Conservation (phyloP, 2,888 invertebrate genomes). For the Agrochola macilenta region DNA sequence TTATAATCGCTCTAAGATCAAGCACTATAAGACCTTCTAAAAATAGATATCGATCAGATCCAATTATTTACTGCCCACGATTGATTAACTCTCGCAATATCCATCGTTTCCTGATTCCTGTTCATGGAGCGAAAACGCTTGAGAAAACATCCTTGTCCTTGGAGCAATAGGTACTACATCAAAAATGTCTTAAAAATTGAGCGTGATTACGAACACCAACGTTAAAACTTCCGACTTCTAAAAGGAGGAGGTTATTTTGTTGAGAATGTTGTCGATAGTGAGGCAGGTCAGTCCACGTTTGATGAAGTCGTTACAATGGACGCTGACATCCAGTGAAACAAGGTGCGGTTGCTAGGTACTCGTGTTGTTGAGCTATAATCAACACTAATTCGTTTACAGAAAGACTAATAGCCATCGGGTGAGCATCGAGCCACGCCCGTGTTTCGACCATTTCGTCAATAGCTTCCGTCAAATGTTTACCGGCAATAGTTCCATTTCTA, state of each 20-base stretch:
- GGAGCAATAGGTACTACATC: neutral
- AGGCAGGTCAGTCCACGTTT: conserved; percentile 69
- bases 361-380: conserved; percentile 72
- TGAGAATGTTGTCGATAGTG: conserved; percentile 55
- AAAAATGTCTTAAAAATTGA: neutral
- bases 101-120: conserved; percentile 24
- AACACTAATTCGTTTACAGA: conserved; percentile 80
- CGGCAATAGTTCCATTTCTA: conserved; percentile 35
- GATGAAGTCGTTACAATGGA: conserved; percentile 54
- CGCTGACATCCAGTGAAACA: conserved; percentile 46
- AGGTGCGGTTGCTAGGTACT: conserved; percentile 71
- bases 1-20: conserved; percentile 36
- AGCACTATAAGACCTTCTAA: conserved; percentile 43
- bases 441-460: conserved; percentile 72
- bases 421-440: conserved; percentile 81
- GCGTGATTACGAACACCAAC: neutral
- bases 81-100: conserved; percentile 34
- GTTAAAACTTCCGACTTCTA: too few species aligned
- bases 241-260: too few species aligned
- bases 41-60: conserved; percentile 60
- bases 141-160: neutral
- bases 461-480: conserved; percentile 48
- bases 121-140: conserved; percentile 7
- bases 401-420: conserved; percentile 74
- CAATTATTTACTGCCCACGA: conserved; percentile 55